Conservation (phyloP, 2,797 vertebrate genomes). For the Coendou prehensilis region DNA sequence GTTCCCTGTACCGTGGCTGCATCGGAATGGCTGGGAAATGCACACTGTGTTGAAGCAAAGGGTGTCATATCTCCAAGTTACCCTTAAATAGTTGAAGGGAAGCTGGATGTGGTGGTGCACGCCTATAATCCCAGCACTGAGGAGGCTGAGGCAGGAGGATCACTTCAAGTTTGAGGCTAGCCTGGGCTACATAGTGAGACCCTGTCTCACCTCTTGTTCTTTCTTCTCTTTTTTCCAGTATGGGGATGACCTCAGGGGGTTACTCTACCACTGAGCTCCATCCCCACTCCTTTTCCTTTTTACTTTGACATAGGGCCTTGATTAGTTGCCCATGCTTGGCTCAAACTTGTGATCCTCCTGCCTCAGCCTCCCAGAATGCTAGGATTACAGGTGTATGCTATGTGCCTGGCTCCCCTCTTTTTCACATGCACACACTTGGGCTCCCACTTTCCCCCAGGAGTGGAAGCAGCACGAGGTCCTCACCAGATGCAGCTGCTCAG, state of each 20-base stretch:
- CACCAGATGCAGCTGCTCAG: no score
- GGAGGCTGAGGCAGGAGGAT: background rate
- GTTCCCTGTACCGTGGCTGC: background rate
- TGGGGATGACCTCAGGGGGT: background rate
- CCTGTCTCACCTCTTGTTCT: background rate
- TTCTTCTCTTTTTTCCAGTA: background rate
- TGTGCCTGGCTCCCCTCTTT: background rate
- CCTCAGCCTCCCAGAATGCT: background rate
- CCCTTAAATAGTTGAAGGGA: background rate
- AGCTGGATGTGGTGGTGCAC: no score
- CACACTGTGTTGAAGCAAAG: background rate
- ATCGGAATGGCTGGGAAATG: background rate
- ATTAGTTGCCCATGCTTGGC: background rate
- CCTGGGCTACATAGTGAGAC: background rate
- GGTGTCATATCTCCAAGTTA: background rate
- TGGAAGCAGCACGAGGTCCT: background rate
- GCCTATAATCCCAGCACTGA: background rate
- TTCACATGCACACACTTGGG: background rate
- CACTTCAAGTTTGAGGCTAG: background rate
- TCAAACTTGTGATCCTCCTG: background rate
- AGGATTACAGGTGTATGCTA: background rate
- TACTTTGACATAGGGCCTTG: background rate
- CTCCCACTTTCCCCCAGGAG: background rate
- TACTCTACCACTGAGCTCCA: background rate
- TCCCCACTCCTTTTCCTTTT: background rate